Percentiles rank a stretch among this genome's conserved stretches.
Conservation (phyloP, 1,140 invertebrate species). For the Penaeus japonicus region DNA sequence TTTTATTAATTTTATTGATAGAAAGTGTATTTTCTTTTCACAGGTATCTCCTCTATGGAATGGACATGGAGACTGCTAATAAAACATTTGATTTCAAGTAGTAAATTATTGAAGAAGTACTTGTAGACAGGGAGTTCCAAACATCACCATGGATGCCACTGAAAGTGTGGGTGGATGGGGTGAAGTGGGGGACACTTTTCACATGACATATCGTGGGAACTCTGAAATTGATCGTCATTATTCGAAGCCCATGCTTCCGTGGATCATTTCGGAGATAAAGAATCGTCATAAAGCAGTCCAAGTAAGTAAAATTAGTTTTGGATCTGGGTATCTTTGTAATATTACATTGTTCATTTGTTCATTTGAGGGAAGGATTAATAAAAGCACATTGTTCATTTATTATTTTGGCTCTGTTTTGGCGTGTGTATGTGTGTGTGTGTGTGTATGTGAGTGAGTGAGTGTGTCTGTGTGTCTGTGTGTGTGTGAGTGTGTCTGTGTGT, state of each 20-base stretch:
- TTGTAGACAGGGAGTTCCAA: background rate
- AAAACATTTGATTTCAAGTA: too few relatives aligned
- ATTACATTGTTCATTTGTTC: too few relatives aligned
- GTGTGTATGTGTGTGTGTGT: background rate
- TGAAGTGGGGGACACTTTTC: constrained; percentile 33
- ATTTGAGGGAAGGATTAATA: too few relatives aligned
- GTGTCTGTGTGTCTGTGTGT: background rate
- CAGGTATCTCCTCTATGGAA: too few relatives aligned
- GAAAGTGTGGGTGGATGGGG: constrained; percentile 6
- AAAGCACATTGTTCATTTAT: background rate
- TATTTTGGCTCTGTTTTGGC: background rate
- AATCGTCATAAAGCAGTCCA: constrained; percentile 53
- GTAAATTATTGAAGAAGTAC: too few relatives aligned
- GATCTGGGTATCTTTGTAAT: too few relatives aligned
- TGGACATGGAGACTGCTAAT: too few relatives aligned
- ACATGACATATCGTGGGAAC: constrained; percentile 47
- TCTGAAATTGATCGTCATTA: constrained; percentile 58
- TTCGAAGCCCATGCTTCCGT: constrained; percentile 57
- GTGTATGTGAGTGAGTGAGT: background rate
- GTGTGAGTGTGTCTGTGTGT: background rate
- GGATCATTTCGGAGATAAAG: constrained; percentile 59
- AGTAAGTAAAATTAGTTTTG: constrained; percentile 1
- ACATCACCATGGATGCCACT: constrained; percentile 13
- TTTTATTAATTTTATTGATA: too few relatives aligned
- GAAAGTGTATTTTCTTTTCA: too few relatives aligned